Percentiles rank a stretch among this genome's conserved stretches.
Evolutionary conservation across 2,888 invertebrate species (phyloP).

Genomic region (Sipha maydis): DNA sequence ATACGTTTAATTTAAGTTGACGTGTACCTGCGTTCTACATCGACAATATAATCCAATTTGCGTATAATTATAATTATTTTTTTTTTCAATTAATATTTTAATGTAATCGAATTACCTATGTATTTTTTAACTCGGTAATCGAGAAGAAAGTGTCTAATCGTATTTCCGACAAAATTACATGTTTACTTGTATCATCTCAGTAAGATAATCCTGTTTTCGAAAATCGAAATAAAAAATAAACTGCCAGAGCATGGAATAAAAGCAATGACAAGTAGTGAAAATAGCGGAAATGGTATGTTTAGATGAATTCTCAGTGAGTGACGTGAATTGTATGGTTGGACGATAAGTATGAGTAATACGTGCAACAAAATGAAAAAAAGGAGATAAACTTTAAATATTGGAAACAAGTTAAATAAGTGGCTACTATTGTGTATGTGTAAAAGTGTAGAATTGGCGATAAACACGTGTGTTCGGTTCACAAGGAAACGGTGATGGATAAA

Average conservation of each 20-base stretch:
- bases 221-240: not conserved
- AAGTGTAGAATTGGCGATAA: slow-evolving; percentile 32
- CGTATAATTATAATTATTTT: not conserved
- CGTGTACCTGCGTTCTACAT: not conserved
- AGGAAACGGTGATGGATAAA: not conserved
- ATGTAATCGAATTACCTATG: not conserved
- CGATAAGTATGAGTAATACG: slow-evolving; percentile 19
- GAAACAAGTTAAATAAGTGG: slow-evolving; percentile 31
- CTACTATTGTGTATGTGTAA: slow-evolving; percentile 36
- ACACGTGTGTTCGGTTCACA: not conserved
- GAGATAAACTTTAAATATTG: slow-evolving; percentile 47
- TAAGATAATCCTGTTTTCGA: slow-evolving; percentile 21
- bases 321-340: slow-evolving; percentile 22
- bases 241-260: not conserved
- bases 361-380: slow-evolving; percentile 24
- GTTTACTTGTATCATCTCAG: not conserved
- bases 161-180: not conserved
- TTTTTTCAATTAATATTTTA: not conserved
- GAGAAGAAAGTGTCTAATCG: not conserved
- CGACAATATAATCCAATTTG: not conserved
- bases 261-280: slow-evolving; percentile 1
- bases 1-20: not conserved
- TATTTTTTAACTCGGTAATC: not conserved
- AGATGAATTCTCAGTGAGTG: slow-evolving; percentile 25
- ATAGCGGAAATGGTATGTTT: slow-evolving; percentile 43